These are phyloP conservation scores for Ctenopoma kingsleyae DNA, from an alignment of 2,797 vertebrate species.

Conservation along the genomic window DNA sequence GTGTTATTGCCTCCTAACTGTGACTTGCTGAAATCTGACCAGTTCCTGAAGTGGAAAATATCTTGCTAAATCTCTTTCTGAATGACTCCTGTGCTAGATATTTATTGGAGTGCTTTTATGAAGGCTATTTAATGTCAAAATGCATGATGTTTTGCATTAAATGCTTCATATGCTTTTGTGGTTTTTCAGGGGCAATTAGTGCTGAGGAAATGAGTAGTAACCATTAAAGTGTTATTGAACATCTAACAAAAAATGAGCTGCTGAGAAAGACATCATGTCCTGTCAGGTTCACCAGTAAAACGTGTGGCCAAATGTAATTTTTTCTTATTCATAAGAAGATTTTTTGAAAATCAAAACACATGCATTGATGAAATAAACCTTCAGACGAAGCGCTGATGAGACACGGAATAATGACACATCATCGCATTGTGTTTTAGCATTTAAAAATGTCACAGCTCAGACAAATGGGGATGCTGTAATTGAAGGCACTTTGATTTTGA, in stretches of 20 bases:
- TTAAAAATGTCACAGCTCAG: background rate
- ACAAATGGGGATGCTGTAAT: background rate
- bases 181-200: conserved; percentile 9
- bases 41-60: background rate
- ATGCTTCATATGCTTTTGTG: background rate
- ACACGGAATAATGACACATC: background rate
- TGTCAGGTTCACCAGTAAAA: background rate
- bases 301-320: background rate
- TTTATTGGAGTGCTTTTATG: background rate
- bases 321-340: background rate
- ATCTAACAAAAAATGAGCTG: background rate
- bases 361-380: background rate
- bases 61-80: background rate
- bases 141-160: conserved; percentile 7
- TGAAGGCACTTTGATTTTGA: background rate
- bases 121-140: background rate
- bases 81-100: background rate
- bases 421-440: background rate
- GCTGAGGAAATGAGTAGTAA: background rate
- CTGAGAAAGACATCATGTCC: background rate
- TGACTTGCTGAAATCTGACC: background rate
- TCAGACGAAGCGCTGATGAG: background rate
- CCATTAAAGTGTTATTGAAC: background rate
- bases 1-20: background rate
- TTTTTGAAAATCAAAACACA: background rate